phyloP scores from a whole-genome alignment of 2,888 invertebrate genomes.

The Dascillus cervinus region DNA sequence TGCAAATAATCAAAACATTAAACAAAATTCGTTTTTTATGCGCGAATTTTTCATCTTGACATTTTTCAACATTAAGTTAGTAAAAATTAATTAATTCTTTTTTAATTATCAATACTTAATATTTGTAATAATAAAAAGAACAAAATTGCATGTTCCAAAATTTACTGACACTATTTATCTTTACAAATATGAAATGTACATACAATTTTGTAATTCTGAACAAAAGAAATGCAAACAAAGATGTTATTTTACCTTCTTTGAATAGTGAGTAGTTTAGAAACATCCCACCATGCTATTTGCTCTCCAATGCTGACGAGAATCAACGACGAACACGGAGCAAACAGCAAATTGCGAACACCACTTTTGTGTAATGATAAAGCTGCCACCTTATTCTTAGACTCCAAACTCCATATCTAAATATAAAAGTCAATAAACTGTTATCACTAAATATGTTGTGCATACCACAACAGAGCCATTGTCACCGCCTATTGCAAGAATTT shows the following conservation, averaged over 20 bases:
- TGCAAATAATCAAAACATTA: not conserved
- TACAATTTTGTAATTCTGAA: no score
- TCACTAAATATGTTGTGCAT: constrained; percentile 27
- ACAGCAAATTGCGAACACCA: constrained; percentile 46
- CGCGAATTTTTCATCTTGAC: not conserved
- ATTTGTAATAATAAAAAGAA: no score
- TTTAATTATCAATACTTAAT: no score
- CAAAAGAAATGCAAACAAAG: no score
- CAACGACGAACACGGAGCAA: constrained; percentile 46
- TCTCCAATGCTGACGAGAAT: constrained; percentile 50
- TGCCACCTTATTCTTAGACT: constrained; percentile 38
- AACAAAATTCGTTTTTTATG: no score
- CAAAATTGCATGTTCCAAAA: no score
- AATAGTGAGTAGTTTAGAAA: constrained; percentile 16
- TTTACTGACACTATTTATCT: no score
- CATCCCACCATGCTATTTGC: constrained; percentile 54
- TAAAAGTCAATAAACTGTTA: not conserved
- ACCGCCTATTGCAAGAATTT: constrained; percentile 55
- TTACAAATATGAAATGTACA: no score
- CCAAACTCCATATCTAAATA: constrained; percentile 50
- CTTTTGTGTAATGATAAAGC: constrained; percentile 48
- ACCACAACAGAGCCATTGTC: constrained; percentile 57
- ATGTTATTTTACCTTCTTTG: no score
- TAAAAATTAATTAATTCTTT: no score
- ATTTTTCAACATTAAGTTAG: not conserved